Evolutionary conservation across 2,797 vertebrate species (phyloP), one percentile per base, ranked within the genome.

Genomic region (Danio albolineatus): DNA sequence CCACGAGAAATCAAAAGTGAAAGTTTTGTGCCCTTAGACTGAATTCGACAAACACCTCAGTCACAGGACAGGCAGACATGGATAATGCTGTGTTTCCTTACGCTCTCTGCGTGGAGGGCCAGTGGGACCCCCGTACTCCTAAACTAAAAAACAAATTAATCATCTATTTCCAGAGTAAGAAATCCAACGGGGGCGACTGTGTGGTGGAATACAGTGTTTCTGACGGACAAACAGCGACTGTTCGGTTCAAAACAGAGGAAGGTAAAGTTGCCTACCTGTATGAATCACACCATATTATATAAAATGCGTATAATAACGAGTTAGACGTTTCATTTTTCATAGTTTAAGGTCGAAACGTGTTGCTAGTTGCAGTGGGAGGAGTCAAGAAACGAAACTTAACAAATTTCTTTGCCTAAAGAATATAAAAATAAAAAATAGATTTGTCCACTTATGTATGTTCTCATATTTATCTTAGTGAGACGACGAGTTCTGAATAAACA

Each of bases 121-220:
- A 85, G 2, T 84, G 89, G 59, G 77, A 81, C 51, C 72, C 81
- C 14, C 44, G 69, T 0, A 10, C 67, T 0, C 72, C 78, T 0
- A 91, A 57, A 14, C n/a, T 93, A 0, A 93, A 86, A 80, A 91
- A 81, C 28, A 94, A 94, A 16, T 46, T 95, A 0, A 70, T 80
- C 0, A 93, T 93, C 51, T 92, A 95, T 12, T 94, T 95, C 16
- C 92, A 93, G 5, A 94, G 93, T 46, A 93, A 81, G 46, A 93
- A 89, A 36, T 85, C 93, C 0, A 79, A 82, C 44, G 93, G 94
- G 0, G 93, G 93, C 2, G 93, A 94, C 57, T 94, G 94, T 65
- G 57, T 73, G 0, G 89, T 94, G 0, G 81, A 90, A 0, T 78
- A 88, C 5, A 61, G 83, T 2, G 16, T 21, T 1, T 84, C 87